Evolutionary conservation across 2,888 invertebrate genomes (phyloP).

Genomic region (Apotomis betuletana): DNA sequence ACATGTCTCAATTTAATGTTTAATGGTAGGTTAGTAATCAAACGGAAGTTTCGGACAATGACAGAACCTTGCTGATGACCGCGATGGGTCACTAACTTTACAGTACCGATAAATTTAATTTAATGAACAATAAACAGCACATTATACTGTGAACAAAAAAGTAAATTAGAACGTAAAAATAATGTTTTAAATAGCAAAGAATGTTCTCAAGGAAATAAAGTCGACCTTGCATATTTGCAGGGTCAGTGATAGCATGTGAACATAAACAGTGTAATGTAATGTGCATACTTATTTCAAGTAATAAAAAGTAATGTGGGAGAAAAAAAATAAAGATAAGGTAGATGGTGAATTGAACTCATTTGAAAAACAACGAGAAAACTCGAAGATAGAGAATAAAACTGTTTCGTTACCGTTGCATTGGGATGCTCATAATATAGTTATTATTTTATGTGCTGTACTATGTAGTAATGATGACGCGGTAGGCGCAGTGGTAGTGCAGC

Average conservation of each 20-base stretch:
- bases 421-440: no score
- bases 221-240: conserved; percentile 1
- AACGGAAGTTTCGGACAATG: conserved; percentile 17
- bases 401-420: no score
- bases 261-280: not conserved
- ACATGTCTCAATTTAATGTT: not conserved
- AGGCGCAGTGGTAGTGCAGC: no score
- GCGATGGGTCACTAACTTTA: conserved; percentile 21
- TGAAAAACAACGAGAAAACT: no score
- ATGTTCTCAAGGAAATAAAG: conserved; percentile 6
- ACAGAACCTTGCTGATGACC: conserved; percentile 24
- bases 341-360: no score
- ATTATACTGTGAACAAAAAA: conserved; percentile 1
- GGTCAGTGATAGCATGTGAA: not conserved
- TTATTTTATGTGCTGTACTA: no score
- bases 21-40: not conserved
- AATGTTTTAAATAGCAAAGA: not conserved
- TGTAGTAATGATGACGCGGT: no score
- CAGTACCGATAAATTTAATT: conserved; percentile 2
- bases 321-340: no score
- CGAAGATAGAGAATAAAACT: no score
- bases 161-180: not conserved
- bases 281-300: not conserved
- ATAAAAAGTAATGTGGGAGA: no score
- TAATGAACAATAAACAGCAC: conserved; percentile 19